Evolutionary conservation across 2,797 vertebrate genomes (phyloP).

Genomic region (Denticeps clupeoides): DNA sequence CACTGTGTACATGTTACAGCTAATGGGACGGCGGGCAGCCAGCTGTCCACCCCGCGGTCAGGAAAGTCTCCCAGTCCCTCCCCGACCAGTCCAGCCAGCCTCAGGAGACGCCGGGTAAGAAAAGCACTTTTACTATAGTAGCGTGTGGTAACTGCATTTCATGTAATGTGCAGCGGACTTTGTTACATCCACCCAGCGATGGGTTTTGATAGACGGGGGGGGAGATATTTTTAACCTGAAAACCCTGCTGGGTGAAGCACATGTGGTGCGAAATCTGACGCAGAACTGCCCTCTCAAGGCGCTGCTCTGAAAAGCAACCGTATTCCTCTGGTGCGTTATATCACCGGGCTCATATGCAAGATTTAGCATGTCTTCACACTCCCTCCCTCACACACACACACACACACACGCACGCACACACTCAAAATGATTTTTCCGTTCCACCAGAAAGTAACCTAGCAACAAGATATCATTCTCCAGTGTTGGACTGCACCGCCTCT

Average conservation of each 20-base stretch:
- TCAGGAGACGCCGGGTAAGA: constrained; percentile 86
- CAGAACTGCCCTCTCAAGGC: too few species aligned
- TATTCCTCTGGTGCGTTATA: too few species aligned
- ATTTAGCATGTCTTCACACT: background rate
- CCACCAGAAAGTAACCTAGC: constrained; percentile 22
- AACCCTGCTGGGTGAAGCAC: too few species aligned
- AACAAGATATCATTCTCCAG: constrained; percentile 16
- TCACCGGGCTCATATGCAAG: background rate
- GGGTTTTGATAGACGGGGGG: too few species aligned
- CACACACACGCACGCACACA: background rate
- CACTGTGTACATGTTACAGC: constrained; percentile 48
- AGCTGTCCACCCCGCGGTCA: constrained; percentile 90
- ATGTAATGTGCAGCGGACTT: too few species aligned
- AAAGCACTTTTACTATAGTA: background rate
- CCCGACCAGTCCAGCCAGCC: constrained; percentile 90
- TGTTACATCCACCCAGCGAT: too few species aligned
- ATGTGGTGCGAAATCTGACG: too few species aligned
- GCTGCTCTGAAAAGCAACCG: too few species aligned
- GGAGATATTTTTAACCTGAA: too few species aligned
- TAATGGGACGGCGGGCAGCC: constrained; percentile 92
- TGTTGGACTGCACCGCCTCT: constrained; percentile 7
- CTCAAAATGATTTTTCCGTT: background rate
- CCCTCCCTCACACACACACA: background rate
- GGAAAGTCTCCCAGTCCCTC: constrained; percentile 93
- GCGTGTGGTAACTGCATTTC: too few species aligned